These are phyloP conservation scores for Ramphastos sulfuratus DNA, from an alignment of 2,113 vertebrate genomes.

Conservation along the genomic window DNA sequence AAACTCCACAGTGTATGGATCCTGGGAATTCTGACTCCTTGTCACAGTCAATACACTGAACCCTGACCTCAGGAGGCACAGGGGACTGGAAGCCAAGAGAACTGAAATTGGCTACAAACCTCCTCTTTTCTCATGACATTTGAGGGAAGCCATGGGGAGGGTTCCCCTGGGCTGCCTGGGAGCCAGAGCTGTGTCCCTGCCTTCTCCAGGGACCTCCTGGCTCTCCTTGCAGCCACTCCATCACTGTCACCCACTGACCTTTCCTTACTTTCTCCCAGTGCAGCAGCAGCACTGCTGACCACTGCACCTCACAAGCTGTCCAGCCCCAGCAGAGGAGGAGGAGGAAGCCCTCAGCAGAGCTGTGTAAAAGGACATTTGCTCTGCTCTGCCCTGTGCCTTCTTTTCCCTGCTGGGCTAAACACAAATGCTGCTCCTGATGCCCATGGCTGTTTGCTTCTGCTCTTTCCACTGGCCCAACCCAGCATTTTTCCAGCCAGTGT, in stretches of 20 bases:
- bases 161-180: conserved; percentile 20
- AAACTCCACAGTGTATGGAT: conserved; percentile 33
- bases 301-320: not conserved
- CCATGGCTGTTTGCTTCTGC: conserved; percentile 37
- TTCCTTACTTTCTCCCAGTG: conserved; percentile 41
- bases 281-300: conserved; percentile 29
- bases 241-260: conserved; percentile 43
- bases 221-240: conserved; percentile 37
- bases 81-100: conserved; percentile 52
- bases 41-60: conserved; percentile 45
- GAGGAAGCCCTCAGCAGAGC: conserved; percentile 3
- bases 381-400: conserved; percentile 29
- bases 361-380: conserved; percentile 35
- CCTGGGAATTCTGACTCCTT: conserved; percentile 65
- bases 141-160: conserved; percentile 21
- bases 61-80: conserved; percentile 46
- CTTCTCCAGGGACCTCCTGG: conserved; percentile 11
- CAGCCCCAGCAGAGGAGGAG: not conserved
- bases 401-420: conserved; percentile 42
- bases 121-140: conserved; percentile 64
- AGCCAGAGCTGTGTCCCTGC: conserved; percentile 23
- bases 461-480: conserved; percentile 55
- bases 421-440: conserved; percentile 50
- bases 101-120: conserved; percentile 23
- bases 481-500: conserved; percentile 36